A percentile compares a stretch with the other conserved stretches of the same genome.
These are phyloP conservation scores for Lophotriccus pileatus DNA, from an alignment of 2,797 vertebrate genomes.

Conservation along the genomic window DNA sequence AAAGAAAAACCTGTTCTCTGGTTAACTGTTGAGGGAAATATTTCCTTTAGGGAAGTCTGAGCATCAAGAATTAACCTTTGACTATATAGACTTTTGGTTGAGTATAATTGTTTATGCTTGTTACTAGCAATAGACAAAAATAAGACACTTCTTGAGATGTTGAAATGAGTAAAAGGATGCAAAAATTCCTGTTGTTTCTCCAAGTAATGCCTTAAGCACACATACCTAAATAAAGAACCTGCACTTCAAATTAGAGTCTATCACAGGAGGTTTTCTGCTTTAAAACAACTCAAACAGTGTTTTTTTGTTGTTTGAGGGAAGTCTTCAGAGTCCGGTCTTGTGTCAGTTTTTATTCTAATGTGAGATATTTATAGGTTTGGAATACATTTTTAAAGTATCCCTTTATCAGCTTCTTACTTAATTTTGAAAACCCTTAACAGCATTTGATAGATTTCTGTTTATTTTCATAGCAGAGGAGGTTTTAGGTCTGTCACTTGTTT, in stretches of 20 bases:
- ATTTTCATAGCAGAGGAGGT: not conserved
- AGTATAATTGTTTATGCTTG: not conserved
- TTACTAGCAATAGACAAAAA: not conserved
- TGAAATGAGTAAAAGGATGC: not conserved
- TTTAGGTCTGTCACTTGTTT: not conserved
- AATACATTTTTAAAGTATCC: not conserved
- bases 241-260: not conserved
- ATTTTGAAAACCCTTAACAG: not conserved
- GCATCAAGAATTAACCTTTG: not conserved
- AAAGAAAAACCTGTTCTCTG: not conserved
- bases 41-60: not conserved
- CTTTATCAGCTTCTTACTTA: not conserved
- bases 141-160: not conserved
- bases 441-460: not conserved
- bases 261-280: not conserved
- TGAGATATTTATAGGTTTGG: not conserved
- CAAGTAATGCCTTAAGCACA: not conserved
- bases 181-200: not conserved
- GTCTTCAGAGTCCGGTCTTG: not conserved
- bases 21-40: not conserved
- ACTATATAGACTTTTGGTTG: not conserved
- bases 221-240: not conserved
- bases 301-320: not conserved
- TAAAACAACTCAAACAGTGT: fast-evolving
- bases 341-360: not conserved